Evolutionary conservation across 64 coral and sea anemone species (phyloP).

Genomic region (Montipora cactus): DNA sequence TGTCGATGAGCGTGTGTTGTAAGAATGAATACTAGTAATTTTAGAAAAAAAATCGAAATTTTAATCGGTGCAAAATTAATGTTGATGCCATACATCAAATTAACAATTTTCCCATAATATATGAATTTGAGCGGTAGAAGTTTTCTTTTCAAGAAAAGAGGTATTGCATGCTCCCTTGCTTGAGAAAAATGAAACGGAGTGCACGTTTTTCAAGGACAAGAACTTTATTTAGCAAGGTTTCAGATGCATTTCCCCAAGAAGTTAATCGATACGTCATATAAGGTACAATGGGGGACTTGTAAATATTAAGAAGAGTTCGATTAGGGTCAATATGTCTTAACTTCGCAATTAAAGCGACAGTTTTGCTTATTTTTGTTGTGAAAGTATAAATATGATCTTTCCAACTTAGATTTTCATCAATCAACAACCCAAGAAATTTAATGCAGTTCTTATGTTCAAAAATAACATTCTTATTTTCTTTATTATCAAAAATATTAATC

Average conservation of each 20-base stretch:
- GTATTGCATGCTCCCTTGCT: background rate
- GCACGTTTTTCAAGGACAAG: background rate
- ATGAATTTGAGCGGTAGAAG: background rate
- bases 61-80: background rate
- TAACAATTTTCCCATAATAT: background rate
- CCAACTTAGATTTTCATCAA: background rate
- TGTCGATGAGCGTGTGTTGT: background rate
- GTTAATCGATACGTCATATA: background rate
- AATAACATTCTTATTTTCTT: background rate
- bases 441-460: background rate
- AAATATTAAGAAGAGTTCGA: background rate
- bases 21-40: background rate
- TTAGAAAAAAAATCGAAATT: background rate
- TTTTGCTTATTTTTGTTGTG: background rate
- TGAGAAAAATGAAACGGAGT: background rate
- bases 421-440: background rate
- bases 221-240: background rate
- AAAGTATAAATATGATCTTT: background rate
- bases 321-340: background rate
- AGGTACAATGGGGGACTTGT: background rate
- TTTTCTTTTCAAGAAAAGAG: background rate
- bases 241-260: too few relatives aligned
- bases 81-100: background rate
- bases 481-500: too few relatives aligned
- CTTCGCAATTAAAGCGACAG: background rate